Evolutionary conservation across 1,140 invertebrate species (phyloP).

Genomic region (Paracyclopina nana): DNA sequence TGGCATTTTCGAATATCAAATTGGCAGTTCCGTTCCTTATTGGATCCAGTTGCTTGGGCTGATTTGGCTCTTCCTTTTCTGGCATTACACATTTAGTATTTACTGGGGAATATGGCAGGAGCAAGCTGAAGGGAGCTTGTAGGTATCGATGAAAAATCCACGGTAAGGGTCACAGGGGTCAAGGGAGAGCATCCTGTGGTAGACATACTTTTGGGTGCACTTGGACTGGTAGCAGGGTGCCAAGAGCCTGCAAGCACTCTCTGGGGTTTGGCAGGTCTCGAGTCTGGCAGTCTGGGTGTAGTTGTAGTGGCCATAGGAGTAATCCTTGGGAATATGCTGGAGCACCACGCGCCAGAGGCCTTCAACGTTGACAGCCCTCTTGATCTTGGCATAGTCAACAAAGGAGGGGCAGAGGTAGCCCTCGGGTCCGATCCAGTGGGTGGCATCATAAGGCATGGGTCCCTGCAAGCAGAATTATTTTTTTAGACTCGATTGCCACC

Average conservation of each 20-base stretch:
- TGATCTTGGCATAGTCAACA: conserved; percentile 18
- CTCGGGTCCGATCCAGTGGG: conserved; percentile 21
- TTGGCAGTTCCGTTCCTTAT: no score
- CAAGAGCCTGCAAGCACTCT: conserved; percentile 21
- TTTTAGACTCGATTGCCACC: no score
- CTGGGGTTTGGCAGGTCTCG: conserved; percentile 21
- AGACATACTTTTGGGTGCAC: conserved; percentile 23
- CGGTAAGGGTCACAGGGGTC: conserved; percentile 23
- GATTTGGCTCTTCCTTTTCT: no score
- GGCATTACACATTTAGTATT: no score
- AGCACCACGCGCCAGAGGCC: conserved; percentile 21
- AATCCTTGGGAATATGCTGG: conserved; percentile 13
- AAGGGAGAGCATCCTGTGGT: conserved; percentile 22
- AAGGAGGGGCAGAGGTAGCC: conserved; percentile 22
- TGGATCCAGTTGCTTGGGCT: no score
- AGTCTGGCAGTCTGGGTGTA: conserved; percentile 21
- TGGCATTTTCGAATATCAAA: no score
- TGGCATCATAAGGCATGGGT: conserved; percentile 17
- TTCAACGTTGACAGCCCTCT: conserved; percentile 20
- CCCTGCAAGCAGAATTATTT: no score
- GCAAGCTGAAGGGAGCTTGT: conserved; percentile 22
- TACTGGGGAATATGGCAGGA: conserved; percentile 22
- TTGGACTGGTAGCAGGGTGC: conserved; percentile 23
- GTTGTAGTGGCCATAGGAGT: conserved; percentile 18
- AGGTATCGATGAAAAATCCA: conserved; percentile 23